Evolutionary conservation across 2,113 vertebrate species (phyloP).

Genomic region (Mixornis gularis): DNA sequence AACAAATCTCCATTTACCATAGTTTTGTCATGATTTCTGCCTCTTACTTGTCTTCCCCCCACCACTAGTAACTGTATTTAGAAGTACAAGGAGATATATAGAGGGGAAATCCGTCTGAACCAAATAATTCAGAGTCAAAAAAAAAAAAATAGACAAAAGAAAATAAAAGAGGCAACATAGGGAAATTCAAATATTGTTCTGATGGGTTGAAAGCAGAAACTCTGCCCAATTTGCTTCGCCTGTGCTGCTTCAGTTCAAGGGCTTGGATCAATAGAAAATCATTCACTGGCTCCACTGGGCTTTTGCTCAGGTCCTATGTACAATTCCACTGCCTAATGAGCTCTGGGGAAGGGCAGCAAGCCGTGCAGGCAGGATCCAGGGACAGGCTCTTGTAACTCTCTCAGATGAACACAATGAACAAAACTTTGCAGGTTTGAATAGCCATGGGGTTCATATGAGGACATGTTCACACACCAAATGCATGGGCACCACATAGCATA

Average conservation of each 20-base stretch:
- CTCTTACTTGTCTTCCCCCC: not conserved
- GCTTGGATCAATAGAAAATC: conserved; percentile 34
- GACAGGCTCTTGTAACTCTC: not conserved
- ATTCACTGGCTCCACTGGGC: not conserved
- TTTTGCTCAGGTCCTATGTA: not conserved
- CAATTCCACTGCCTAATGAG: conserved; percentile 34
- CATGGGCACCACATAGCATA: not conserved
- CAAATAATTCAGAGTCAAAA: not conserved
- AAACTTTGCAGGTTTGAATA: conserved; percentile 19
- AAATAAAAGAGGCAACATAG: not conserved
- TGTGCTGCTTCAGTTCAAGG: not conserved
- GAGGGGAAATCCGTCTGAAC: not conserved
- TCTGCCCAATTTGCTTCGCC: not conserved
- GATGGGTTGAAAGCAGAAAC: not conserved
- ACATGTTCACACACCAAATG: not conserved
- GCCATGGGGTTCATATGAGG: not conserved
- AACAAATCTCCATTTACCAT: not conserved
- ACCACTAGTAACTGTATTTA: not conserved
- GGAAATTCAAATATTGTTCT: not conserved
- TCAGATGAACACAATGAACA: not conserved
- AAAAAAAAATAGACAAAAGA: not conserved
- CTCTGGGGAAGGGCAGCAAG: conserved; percentile 19
- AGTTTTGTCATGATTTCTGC: not conserved
- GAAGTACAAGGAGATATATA: not conserved
- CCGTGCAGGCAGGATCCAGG: not conserved